These are phyloP conservation scores for Thera obeliscata DNA, from an alignment of 2,888 invertebrate genomes.

Conservation along the genomic window DNA sequence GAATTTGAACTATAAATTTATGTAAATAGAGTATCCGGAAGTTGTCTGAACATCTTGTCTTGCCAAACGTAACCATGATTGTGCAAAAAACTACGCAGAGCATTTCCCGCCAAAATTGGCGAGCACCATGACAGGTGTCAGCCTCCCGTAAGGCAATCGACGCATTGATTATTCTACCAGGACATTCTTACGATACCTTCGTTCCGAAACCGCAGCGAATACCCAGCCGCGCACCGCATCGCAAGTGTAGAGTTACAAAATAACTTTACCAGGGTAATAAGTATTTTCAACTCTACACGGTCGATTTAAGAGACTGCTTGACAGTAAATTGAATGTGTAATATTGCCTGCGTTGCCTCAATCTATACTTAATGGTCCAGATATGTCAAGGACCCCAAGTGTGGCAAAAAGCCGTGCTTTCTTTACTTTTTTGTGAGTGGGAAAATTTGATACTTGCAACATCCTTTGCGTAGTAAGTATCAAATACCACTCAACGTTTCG, in stretches of 20 bases:
- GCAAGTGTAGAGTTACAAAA: conserved; percentile 57
- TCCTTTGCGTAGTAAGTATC: not conserved
- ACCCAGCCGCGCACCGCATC: conserved; percentile 67
- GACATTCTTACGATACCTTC: conserved; percentile 65
- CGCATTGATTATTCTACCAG: conserved; percentile 70
- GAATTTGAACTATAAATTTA: not conserved
- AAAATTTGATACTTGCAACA: conserved; percentile 16
- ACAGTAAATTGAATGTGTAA: conserved; percentile 38
- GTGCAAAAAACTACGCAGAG: not conserved
- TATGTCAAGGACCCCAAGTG: conserved; percentile 72
- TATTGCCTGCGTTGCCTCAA: conserved; percentile 60
- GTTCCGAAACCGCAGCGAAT: conserved; percentile 68
- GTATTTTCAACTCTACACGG: conserved; percentile 40
- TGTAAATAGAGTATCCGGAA: conserved; percentile 5
- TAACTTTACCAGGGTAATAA: conserved; percentile 32
- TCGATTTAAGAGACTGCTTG: conserved; percentile 38
- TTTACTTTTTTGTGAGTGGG: conserved; percentile 52
- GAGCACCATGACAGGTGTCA: conserved; percentile 46
- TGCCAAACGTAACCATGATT: not conserved
- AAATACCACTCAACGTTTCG: not conserved
- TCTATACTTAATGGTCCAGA: conserved; percentile 60
- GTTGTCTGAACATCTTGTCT: conserved; percentile 6
- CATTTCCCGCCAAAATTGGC: conserved; percentile 44
- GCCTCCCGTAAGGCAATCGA: conserved; percentile 53
- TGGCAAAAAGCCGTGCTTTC: conserved; percentile 66